These are phyloP conservation scores for human DNA, from an alignment of 2,113 vertebrate species.

Conservation along the genomic window GRCh38 chr3:162115501-162116000, in stretches of 20 bases:
- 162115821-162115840: background rate
- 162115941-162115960: background rate
- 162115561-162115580: background rate
- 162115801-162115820: background rate
- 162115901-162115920: background rate
- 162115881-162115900: background rate
- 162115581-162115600: background rate
- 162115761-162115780: background rate
- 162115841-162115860: background rate
- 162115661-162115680: slow-evolving; percentile 6
- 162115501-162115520: background rate
- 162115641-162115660: background rate
- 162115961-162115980: background rate
- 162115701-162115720: background rate
- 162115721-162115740: background rate
- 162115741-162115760: background rate
- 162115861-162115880: background rate
- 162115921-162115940: background rate
- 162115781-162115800: background rate
- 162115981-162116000: background rate
- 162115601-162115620: background rate
- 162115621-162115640: background rate
- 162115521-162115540: background rate
- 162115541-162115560: background rate
- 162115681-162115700: background rate